Evolutionary conservation across 1,140 invertebrate species (phyloP).

Genomic region (Gonioctena quinquepunctata): DNA sequence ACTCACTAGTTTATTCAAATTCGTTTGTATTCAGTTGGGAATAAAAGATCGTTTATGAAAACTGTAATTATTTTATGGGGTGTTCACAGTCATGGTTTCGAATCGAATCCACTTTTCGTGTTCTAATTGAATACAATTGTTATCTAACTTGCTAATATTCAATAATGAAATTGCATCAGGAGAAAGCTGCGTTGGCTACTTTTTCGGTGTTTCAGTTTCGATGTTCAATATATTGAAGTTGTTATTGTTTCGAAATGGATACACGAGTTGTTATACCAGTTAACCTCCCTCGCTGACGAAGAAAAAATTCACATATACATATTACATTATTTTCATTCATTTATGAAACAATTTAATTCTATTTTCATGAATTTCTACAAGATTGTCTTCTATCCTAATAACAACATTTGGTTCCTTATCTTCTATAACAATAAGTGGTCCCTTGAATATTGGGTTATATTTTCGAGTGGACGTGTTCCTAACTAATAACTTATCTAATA

Average conservation of each 20-base stretch:
- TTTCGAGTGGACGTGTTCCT: slow-evolving; percentile 14
- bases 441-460: slow-evolving; percentile 22
- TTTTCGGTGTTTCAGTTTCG: too few relatives aligned
- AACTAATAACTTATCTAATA: slow-evolving; percentile 18
- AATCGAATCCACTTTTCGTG: too few relatives aligned
- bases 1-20: too few relatives aligned
- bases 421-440: neutral
- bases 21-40: too few relatives aligned
- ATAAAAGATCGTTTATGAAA: too few relatives aligned
- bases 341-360: neutral
- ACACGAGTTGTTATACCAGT: neutral
- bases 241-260: slow-evolving; percentile 1
- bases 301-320: neutral
- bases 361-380: neutral
- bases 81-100: too few relatives aligned
- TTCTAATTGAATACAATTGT: too few relatives aligned
- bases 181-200: too few relatives aligned
- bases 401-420: slow-evolving; percentile 2
- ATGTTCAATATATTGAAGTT: too few relatives aligned
- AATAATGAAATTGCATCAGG: too few relatives aligned
- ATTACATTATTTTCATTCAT: slow-evolving; percentile 1
- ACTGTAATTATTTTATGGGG: too few relatives aligned
- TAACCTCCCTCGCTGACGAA: neutral
- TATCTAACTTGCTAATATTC: too few relatives aligned
- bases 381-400: slow-evolving; percentile 19